A percentile compares a stretch with the other conserved stretches of the same genome.
These are phyloP conservation scores for Edolisoma coerulescens DNA, from an alignment of 2,113 vertebrate genomes.

Conservation along the genomic window DNA sequence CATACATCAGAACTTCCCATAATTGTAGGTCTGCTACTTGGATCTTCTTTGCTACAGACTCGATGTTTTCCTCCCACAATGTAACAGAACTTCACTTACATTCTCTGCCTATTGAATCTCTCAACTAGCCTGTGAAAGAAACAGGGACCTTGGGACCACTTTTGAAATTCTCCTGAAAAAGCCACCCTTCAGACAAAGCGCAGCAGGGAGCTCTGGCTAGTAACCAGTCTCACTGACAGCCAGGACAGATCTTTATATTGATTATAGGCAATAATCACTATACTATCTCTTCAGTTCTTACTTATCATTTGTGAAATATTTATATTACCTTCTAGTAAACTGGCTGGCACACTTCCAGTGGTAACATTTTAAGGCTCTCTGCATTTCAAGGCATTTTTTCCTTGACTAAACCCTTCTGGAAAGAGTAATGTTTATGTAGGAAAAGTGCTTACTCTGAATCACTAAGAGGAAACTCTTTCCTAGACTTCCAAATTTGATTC, in stretches of 20 bases:
- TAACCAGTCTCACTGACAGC: background rate
- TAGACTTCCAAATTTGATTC: background rate
- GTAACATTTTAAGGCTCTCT: background rate
- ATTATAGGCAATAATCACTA: background rate
- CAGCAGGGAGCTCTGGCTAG: background rate
- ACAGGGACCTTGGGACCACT: background rate
- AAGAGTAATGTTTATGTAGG: background rate
- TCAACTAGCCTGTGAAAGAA: background rate
- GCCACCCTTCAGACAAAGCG: background rate
- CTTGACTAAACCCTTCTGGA: background rate
- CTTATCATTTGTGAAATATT: background rate
- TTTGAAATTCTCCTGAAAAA: background rate
- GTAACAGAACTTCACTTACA: background rate
- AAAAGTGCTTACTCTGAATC: background rate
- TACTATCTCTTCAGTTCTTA: background rate
- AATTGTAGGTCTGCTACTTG: background rate
- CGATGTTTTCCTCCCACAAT: rapidly evolving
- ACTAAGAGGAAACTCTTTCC: background rate
- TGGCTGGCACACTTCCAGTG: background rate
- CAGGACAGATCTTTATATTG: background rate
- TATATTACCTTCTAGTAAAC: background rate
- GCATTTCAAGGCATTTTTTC: background rate
- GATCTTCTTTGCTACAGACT: background rate
- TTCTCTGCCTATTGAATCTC: background rate
- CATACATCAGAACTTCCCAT: background rate